phyloP scores from a whole-genome alignment of 2,888 invertebrate genomes.

The Galeopsomyia nigrocyanea region DNA sequence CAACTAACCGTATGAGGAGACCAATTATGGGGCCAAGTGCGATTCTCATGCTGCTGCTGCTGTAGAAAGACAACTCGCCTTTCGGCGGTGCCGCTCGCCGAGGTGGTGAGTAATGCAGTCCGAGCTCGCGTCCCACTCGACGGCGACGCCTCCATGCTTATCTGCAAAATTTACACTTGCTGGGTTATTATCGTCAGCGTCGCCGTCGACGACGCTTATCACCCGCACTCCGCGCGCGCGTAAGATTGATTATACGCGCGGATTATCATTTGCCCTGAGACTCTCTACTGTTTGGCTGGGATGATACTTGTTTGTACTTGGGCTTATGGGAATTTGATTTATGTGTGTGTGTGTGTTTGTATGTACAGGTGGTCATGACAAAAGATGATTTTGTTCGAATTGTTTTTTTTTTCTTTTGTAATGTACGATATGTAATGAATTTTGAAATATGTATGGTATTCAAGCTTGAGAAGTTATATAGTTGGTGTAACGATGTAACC shows the following conservation, averaged over 20 bases:
- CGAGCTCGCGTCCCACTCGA: constrained; percentile 65
- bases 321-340: no score
- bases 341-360: no score
- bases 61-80: constrained; percentile 64
- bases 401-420: no score
- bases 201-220: no score
- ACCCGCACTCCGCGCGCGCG: no score
- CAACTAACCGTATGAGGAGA: constrained; percentile 64
- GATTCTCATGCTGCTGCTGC: constrained; percentile 56
- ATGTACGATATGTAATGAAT: no score
- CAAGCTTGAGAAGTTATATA: no score
- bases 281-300: neutral
- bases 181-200: no score
- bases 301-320: neutral
- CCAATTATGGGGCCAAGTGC: constrained; percentile 68
- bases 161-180: constrained; percentile 35
- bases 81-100: constrained; percentile 58
- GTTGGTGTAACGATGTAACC: no score
- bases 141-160: constrained; percentile 65
- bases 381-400: no score
- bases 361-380: no score
- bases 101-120: constrained; percentile 62
- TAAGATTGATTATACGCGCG: neutral
- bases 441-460: no score
- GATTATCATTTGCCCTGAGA: neutral